Percentiles rank a stretch among this genome's conserved stretches.
Conservation (phyloP, 30 jellyfish, hydroid and myxozoan genomes). For the Aurelia sp. region DNA sequence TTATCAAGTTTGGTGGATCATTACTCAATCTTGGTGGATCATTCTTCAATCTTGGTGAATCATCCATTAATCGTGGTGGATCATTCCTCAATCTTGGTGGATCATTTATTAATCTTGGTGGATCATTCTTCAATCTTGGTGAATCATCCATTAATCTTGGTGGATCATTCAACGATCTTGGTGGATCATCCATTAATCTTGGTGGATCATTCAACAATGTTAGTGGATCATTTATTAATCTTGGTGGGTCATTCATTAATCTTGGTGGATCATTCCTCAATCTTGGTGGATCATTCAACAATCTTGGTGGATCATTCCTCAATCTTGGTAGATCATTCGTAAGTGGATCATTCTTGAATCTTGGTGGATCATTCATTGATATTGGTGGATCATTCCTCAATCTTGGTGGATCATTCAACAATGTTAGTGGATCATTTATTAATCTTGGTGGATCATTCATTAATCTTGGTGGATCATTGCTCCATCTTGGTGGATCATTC, state of each 20-base stretch:
- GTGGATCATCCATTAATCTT: too few relatives aligned
- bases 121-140: too few relatives aligned
- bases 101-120: too few relatives aligned
- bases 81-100: neutral
- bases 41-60: neutral
- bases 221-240: neutral
- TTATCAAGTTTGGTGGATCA: neutral
- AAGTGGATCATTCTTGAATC: neutral
- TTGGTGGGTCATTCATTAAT: neutral
- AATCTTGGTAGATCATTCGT: constrained; percentile 14
- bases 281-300: neutral
- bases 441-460: constrained; percentile 16
- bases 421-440: neutral
- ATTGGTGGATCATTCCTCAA: too few relatives aligned
- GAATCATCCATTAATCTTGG: too few relatives aligned
- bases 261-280: constrained; percentile 1
- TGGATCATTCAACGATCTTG: too few relatives aligned
- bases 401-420: neutral
- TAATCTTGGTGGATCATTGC: neutral
- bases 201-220: too few relatives aligned
- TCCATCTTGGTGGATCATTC: neutral
- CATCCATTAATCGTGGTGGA: neutral
- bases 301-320: constrained; percentile 5
- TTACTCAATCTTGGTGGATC: neutral
- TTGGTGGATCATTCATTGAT: too few relatives aligned